Conservation (phyloP, 2,888 invertebrate genomes). For the Eilema caniola region DNA sequence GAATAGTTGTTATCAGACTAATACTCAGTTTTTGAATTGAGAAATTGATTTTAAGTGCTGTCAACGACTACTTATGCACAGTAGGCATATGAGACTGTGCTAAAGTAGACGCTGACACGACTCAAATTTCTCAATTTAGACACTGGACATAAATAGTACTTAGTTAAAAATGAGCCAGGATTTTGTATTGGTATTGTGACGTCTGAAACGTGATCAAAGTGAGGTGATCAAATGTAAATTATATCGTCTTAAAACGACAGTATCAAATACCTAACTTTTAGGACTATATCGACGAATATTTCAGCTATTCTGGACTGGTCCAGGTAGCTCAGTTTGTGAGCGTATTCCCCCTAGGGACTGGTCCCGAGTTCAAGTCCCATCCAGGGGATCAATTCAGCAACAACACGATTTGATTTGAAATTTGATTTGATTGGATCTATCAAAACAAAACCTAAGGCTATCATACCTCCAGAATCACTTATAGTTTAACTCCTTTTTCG, state of each 20-base stretch:
- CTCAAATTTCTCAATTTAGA: neutral
- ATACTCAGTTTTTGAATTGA: neutral
- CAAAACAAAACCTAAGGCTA: no score
- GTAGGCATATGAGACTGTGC: neutral
- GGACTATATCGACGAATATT: neutral
- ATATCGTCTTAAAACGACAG: neutral
- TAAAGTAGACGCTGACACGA: neutral
- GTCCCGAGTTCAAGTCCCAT: no score
- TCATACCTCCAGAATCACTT: no score
- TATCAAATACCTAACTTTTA: neutral
- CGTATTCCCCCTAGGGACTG: no score
- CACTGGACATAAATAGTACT: neutral
- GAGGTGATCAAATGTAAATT: conserved; percentile 1
- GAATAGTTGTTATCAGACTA: conserved; percentile 10
- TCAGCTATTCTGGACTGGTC: neutral
- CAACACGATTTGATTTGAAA: no score
- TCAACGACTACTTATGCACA: neutral
- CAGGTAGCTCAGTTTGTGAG: neutral
- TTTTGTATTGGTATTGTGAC: neutral
- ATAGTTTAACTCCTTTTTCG: no score
- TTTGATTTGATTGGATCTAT: no score
- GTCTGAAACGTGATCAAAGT: neutral
- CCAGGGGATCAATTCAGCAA: no score
- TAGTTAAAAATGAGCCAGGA: neutral
- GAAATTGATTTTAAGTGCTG: neutral